These are phyloP conservation scores for Micrasema longulum DNA, from an alignment of 1,140 invertebrate species.

Conservation along the genomic window DNA sequence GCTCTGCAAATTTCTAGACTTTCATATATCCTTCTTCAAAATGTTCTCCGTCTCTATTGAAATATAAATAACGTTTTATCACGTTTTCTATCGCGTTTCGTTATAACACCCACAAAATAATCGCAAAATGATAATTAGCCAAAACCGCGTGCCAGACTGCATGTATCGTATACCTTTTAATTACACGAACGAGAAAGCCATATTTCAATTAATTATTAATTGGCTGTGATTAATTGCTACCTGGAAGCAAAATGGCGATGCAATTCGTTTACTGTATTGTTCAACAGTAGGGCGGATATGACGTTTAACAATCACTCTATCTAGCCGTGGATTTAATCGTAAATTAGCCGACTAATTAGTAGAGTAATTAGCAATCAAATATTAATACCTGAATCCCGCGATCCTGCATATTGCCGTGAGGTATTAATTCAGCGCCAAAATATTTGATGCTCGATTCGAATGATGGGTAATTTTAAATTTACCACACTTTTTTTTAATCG, in stretches of 20 bases:
- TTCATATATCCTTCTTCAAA: too few species aligned
- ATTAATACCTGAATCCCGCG: constrained; percentile 38
- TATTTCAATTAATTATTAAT: constrained; percentile 53
- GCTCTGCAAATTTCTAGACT: too few species aligned
- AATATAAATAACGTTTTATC: too few species aligned
- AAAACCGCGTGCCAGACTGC: constrained; percentile 22
- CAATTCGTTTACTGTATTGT: not conserved
- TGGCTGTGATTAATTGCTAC: constrained; percentile 32
- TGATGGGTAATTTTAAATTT: too few species aligned
- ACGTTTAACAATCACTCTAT: not conserved
- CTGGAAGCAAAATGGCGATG: constrained; percentile 5
- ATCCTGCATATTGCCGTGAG: constrained; percentile 13
- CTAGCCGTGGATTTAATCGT: constrained; percentile 45
- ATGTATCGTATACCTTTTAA: constrained; percentile 32
- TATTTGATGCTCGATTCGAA: not conserved
- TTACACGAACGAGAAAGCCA: constrained; percentile 40
- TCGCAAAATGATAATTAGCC: constrained; percentile 7
- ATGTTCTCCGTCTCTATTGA: too few species aligned
- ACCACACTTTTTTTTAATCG: too few species aligned
- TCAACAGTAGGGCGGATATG: constrained; percentile 11
- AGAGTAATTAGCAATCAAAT: constrained; percentile 51
- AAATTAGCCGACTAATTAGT: constrained; percentile 51
- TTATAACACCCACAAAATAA: constrained; percentile 27
- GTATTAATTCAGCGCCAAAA: constrained; percentile 11
- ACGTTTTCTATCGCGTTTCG: too few species aligned